phyloP scores from a whole-genome alignment of 2,888 invertebrate species.

The Eucriotettix oculatus region DNA sequence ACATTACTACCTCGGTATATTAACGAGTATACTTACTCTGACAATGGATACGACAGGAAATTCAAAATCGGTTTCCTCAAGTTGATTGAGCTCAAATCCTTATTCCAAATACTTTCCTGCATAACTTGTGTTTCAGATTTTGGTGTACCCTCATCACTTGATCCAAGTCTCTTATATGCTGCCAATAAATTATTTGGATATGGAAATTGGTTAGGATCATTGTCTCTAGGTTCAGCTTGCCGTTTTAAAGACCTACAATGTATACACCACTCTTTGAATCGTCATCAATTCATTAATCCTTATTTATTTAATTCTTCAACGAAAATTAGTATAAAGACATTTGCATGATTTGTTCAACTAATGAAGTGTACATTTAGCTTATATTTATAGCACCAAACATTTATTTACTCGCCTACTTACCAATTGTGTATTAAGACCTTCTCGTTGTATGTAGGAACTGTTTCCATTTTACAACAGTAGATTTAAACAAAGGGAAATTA shows the following conservation, averaged over 20 bases:
- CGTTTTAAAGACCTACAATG: conserved; percentile 5
- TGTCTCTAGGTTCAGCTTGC: conserved; percentile 31
- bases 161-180: conserved; percentile 31
- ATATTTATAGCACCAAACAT: no score
- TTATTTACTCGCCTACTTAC: no score
- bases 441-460: no score
- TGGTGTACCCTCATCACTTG: conserved; percentile 24
- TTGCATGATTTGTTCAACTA: no score
- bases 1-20: background rate
- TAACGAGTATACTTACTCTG: background rate
- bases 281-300: no score
- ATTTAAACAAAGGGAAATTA: no score
- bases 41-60: background rate
- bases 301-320: no score
- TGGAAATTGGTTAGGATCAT: conserved; percentile 30
- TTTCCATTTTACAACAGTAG: no score
- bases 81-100: background rate
- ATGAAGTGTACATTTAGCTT: no score
- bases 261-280: no score
- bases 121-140: conserved; percentile 32
- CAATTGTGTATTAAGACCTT: no score
- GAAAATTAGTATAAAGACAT: no score
- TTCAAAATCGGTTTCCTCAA: background rate
- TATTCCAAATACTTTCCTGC: conserved; percentile 20
- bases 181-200: conserved; percentile 30